A percentile compares a stretch with the other conserved stretches of the same genome.
Conservation (phyloP, 2,888 invertebrate species). For the Zygothrica quintamaculata region DNA sequence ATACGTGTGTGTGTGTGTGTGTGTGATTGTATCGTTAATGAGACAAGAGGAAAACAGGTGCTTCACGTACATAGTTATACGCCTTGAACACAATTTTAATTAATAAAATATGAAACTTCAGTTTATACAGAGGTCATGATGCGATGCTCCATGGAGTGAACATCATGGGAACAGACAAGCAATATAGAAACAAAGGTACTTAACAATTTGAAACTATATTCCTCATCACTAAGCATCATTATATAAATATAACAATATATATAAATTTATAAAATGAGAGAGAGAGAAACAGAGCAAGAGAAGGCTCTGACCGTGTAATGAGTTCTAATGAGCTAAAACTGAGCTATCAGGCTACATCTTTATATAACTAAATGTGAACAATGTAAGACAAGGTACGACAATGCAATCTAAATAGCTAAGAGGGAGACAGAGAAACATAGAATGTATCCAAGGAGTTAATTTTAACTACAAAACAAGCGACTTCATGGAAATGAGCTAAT, state of each 20-base stretch:
- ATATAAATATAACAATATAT: slow-evolving; percentile 1
- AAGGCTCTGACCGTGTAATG: slow-evolving; percentile 30
- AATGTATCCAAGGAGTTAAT: no score
- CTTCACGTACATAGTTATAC: slow-evolving; percentile 55
- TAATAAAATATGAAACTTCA: slow-evolving; percentile 76
- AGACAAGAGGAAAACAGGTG: slow-evolving; percentile 66
- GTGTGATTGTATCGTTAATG: slow-evolving; percentile 58
- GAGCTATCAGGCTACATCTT: slow-evolving; percentile 29
- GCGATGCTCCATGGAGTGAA: slow-evolving; percentile 3
- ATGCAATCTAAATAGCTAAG: neutral
- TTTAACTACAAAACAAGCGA: no score
- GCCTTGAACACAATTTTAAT: slow-evolving; percentile 69
- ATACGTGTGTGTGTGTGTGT: slow-evolving; percentile 5
- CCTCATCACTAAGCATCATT: neutral
- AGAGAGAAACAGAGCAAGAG: no score
- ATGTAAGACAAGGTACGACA: slow-evolving; percentile 7
- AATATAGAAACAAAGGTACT: neutral
- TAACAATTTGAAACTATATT: slow-evolving; percentile 42
- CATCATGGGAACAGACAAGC: slow-evolving; percentile 10
- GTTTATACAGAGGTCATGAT: slow-evolving; percentile 59
- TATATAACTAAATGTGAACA: slow-evolving; percentile 24
- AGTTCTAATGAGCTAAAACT: slow-evolving; percentile 51
- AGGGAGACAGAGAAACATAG: no score
- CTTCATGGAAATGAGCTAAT: no score
- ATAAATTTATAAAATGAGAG: neutral